Evolutionary conservation across 2,888 invertebrate species (phyloP).

Genomic region (Synergus itoensis): DNA sequence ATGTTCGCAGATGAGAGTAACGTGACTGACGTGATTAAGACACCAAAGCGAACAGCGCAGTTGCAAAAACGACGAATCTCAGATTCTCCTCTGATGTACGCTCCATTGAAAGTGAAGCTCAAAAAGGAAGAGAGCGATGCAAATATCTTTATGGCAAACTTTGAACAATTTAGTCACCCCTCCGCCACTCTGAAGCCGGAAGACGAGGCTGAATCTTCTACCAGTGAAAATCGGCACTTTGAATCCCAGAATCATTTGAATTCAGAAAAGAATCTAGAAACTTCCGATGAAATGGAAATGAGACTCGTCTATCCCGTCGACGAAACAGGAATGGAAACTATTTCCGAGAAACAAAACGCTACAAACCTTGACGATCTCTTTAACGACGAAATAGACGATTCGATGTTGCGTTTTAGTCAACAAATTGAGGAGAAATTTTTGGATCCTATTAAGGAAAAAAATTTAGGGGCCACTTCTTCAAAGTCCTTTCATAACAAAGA

Average conservation of each 20-base stretch:
- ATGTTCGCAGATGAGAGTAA: not conserved
- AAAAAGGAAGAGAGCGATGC: slow-evolving; percentile 49
- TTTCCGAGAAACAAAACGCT: slow-evolving; percentile 38
- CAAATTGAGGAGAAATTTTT: slow-evolving; percentile 50
- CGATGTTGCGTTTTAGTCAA: slow-evolving; percentile 51
- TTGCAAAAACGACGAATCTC: slow-evolving; percentile 50
- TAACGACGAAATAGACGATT: slow-evolving; percentile 42
- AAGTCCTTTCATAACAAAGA: not conserved
- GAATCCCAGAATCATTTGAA: slow-evolving; percentile 44
- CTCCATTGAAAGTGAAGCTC: slow-evolving; percentile 49
- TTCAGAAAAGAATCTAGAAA: slow-evolving; percentile 45
- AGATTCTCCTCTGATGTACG: slow-evolving; percentile 52
- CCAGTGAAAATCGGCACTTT: not conserved
- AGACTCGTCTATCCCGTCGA: slow-evolving; percentile 45
- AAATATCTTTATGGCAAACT: slow-evolving; percentile 48
- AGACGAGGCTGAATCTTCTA: not conserved
- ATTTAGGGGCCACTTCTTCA: not conserved
- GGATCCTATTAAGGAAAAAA: not conserved
- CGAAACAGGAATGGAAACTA: not conserved
- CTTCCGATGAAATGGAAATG: slow-evolving; percentile 48
- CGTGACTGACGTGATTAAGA: slow-evolving; percentile 22
- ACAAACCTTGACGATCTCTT: slow-evolving; percentile 50
- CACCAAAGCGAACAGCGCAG: slow-evolving; percentile 51
- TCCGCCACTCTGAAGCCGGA: slow-evolving; percentile 39
- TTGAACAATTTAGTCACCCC: slow-evolving; percentile 38